phyloP scores from a whole-genome alignment of 2,888 invertebrate genomes.

The Meganola albula region DNA sequence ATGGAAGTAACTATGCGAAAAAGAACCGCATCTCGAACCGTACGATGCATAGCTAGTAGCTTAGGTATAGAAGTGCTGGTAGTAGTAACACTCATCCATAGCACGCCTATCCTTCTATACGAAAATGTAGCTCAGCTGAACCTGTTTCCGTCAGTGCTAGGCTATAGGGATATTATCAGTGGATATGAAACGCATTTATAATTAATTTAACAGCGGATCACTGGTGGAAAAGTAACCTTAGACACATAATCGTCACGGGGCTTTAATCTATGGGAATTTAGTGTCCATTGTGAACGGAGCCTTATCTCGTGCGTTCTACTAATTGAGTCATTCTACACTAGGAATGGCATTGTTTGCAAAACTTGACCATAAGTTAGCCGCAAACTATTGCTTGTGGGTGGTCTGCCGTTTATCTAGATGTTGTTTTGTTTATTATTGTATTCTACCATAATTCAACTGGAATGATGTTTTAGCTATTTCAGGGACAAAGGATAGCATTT shows the following conservation, averaged over 20 bases:
- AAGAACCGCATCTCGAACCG: no score
- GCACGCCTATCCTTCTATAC: no score
- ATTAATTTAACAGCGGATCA: no score
- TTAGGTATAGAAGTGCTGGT: no score
- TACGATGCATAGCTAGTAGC: no score
- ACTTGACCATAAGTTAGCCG: constrained; percentile 55
- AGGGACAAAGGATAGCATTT: background rate
- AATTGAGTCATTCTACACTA: constrained; percentile 72
- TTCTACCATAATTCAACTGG: constrained; percentile 3
- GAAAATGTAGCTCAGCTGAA: no score
- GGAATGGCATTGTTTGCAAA: constrained; percentile 68
- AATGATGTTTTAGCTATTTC: constrained; percentile 1
- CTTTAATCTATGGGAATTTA: constrained; percentile 47
- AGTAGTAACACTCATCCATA: no score
- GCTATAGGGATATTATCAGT: no score
- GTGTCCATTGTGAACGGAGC: constrained; percentile 54
- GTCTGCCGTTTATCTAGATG: constrained; percentile 34
- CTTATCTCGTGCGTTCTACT: constrained; percentile 58
- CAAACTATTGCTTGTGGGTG: constrained; percentile 56
- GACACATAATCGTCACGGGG: constrained; percentile 26
- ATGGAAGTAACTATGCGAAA: no score
- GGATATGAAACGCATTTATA: no score
- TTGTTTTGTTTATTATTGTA: constrained; percentile 17
- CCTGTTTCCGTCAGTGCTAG: no score
- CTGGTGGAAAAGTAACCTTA: no score